Percentiles rank a stretch among this genome's conserved stretches.
phyloP scores from a whole-genome alignment of 2,888 invertebrate species.

The Andrena bicolor region DNA sequence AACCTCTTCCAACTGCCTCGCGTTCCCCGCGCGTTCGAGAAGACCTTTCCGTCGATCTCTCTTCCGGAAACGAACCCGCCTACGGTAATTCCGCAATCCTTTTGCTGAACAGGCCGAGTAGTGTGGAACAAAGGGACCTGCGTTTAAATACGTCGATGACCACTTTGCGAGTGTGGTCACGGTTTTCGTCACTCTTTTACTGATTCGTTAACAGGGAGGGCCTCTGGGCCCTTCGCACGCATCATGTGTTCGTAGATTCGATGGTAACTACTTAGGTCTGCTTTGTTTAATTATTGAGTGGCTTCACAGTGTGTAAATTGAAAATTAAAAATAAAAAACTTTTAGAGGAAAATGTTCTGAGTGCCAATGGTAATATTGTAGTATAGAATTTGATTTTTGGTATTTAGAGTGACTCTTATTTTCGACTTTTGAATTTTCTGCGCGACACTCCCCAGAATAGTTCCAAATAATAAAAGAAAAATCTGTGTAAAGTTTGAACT shows the following conservation, averaged over 20 bases:
- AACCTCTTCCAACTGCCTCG: slow-evolving; percentile 64
- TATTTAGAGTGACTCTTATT: too few relatives aligned
- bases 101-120: slow-evolving; percentile 20
- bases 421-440: too few relatives aligned
- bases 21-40: slow-evolving; percentile 39
- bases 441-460: too few relatives aligned
- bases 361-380: too few relatives aligned
- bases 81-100: slow-evolving; percentile 41
- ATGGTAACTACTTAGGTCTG: not conserved
- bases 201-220: not conserved
- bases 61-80: slow-evolving; percentile 63
- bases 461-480: too few relatives aligned
- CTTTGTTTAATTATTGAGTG: not conserved
- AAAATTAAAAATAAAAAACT: not conserved
- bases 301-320: not conserved
- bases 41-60: slow-evolving; percentile 54
- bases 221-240: not conserved
- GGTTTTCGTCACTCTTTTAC: not conserved
- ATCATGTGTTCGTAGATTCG: not conserved
- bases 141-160: slow-evolving; percentile 9
- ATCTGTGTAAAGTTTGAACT: too few relatives aligned
- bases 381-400: too few relatives aligned
- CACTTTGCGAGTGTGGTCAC: not conserved
- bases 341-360: not conserved
- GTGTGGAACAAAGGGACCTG: slow-evolving; percentile 31